These are phyloP conservation scores for Hyperoplus immaculatus DNA, from an alignment of 2,797 vertebrate genomes.

Conservation along the genomic window DNA sequence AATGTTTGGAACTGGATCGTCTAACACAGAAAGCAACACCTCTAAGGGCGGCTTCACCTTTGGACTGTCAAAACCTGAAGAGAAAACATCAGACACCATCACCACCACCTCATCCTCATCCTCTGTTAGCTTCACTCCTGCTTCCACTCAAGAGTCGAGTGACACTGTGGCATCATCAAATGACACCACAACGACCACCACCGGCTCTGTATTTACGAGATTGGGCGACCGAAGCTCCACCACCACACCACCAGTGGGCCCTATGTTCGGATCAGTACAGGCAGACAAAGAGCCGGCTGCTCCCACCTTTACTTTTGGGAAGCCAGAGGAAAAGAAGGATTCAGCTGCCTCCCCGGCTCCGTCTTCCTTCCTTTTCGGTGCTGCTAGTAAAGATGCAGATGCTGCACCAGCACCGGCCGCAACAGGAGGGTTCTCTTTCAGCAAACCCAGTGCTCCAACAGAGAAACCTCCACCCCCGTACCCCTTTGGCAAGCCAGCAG, in stretches of 20 bases:
- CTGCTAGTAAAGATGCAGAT: conserved; percentile 86
- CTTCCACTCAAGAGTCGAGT: conserved; percentile 76
- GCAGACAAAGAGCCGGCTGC: conserved; percentile 81
- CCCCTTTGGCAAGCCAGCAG: conserved; percentile 82
- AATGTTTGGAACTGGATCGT: conserved; percentile 75
- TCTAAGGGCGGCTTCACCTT: conserved; percentile 85
- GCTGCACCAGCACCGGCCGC: conserved; percentile 49
- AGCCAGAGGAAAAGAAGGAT: conserved; percentile 89
- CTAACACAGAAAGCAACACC: conserved; percentile 81
- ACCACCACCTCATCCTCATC: conserved; percentile 46
- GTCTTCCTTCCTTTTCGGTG: conserved; percentile 82
- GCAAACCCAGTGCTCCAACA: conserved; percentile 87
- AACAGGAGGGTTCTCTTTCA: conserved; percentile 86
- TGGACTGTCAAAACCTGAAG: conserved; percentile 85
- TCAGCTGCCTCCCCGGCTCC: conserved; percentile 22
- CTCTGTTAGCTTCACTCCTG: conserved; percentile 69
- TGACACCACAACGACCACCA: conserved; percentile 29
- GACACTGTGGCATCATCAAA: conserved; percentile 51
- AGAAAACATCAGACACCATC: conserved; percentile 70
- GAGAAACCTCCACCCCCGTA: conserved; percentile 72
- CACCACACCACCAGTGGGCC: conserved; percentile 57
- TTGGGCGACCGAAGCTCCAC: conserved; percentile 40
- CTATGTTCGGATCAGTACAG: conserved; percentile 72
- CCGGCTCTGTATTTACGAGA: conserved; percentile 74
- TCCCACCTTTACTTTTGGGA: conserved; percentile 88